Conservation (phyloP, 2,888 invertebrate genomes). For the Sphaerophoria taeniata region DNA sequence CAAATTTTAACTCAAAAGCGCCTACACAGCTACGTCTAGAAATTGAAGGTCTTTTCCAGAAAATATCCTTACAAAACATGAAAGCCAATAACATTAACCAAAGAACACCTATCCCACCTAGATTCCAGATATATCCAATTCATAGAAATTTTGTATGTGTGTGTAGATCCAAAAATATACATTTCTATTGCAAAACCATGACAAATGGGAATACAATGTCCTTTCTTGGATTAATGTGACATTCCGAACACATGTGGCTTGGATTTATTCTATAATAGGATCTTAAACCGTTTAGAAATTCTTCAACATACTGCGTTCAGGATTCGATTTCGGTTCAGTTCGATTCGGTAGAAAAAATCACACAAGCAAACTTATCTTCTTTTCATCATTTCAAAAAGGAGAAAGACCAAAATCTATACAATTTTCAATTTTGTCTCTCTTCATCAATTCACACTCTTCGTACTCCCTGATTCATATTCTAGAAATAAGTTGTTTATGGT, state of each 20-base stretch:
- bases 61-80: too few relatives aligned
- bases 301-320: constrained; percentile 46
- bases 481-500: too few relatives aligned
- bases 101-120: too few relatives aligned
- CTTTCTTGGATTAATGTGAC: constrained; percentile 38
- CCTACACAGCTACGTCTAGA: too few relatives aligned
- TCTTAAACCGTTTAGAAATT: constrained; percentile 70
- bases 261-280: constrained; percentile 71
- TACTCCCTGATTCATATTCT: too few relatives aligned
- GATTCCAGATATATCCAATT: too few relatives aligned
- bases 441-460: neutral
- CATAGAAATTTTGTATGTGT: too few relatives aligned
- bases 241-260: constrained; percentile 70
- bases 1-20: too few relatives aligned
- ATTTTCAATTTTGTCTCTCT: constrained; percentile 53
- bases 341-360: constrained; percentile 36
- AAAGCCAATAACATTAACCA: too few relatives aligned
- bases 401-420: neutral
- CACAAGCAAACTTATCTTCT: constrained; percentile 29
- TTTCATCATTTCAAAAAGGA: neutral
- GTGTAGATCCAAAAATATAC: constrained; percentile 38
- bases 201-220: constrained; percentile 68
- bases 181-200: constrained; percentile 70
- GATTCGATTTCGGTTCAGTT: neutral
- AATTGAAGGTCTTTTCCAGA: too few relatives aligned